Evolutionary conservation across 1,140 invertebrate genomes (phyloP).

Genomic region (Pygmarrhopalites habei): DNA sequence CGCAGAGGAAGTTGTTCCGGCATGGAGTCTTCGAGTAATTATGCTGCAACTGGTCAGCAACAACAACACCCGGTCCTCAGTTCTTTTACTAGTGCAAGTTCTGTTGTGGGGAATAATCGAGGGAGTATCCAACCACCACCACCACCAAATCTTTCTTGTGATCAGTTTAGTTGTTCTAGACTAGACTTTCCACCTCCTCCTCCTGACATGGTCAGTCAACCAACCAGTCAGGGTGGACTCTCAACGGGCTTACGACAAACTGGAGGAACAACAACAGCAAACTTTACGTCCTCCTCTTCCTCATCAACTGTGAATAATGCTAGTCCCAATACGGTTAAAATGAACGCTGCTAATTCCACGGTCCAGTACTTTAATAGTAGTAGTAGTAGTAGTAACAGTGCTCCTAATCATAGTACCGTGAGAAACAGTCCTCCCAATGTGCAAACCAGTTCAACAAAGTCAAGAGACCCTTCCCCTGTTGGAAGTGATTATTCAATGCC

Average conservation of each 20-base stretch:
- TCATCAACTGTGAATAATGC: background rate
- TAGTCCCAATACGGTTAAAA: background rate
- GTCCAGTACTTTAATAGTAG: conserved; percentile 8
- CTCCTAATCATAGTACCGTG: background rate
- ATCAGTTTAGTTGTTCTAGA: conserved; percentile 26
- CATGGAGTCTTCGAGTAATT: conserved; percentile 2
- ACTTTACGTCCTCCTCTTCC: background rate
- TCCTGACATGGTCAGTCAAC: conserved; percentile 24
- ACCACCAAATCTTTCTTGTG: conserved; percentile 32
- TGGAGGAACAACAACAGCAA: conserved; percentile 3
- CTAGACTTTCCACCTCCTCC: conserved; percentile 33
- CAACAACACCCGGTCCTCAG: background rate
- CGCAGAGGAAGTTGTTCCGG: conserved; percentile 26
- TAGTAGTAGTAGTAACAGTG: background rate
- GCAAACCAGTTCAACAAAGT: conserved; percentile 14
- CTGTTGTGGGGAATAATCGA: background rate
- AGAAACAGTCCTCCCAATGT: conserved; percentile 28
- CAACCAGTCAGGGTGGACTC: conserved; percentile 9
- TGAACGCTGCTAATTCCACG: conserved; percentile 5
- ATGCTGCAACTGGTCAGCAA: conserved; percentile 5
- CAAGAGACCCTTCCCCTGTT: conserved; percentile 37
- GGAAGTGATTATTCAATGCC: conserved; percentile 35
- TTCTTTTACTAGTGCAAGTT: background rate
- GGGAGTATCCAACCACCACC: conserved; percentile 26
- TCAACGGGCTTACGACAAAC: background rate